Percentiles rank a stretch among this genome's conserved stretches.
phyloP scores from a whole-genome alignment of 2,797 vertebrate genomes.

The Brachyalestes nurse region DNA sequence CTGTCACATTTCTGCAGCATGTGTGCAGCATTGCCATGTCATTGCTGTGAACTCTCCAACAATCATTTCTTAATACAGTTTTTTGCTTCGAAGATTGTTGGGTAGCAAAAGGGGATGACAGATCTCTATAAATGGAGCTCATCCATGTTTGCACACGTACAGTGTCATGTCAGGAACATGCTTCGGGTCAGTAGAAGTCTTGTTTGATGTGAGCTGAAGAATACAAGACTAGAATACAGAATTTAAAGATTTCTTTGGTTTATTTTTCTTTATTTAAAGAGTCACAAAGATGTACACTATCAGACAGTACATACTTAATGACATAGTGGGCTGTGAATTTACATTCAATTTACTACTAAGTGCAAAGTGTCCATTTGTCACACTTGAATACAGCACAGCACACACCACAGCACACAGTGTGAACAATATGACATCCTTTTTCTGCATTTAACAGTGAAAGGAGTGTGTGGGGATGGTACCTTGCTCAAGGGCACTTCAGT shows the following conservation, averaged over 20 bases:
- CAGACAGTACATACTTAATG: too few species aligned
- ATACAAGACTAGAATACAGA: not conserved
- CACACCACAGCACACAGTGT: too few species aligned
- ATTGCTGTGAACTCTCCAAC: not conserved
- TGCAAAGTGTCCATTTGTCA: too few species aligned
- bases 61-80: not conserved
- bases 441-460: too few species aligned
- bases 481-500: too few species aligned
- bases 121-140: slow-evolving; percentile 1
- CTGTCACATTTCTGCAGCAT: slow-evolving; percentile 35
- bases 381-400: too few species aligned
- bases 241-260: not conserved
- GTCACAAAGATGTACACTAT: too few species aligned
- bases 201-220: not conserved
- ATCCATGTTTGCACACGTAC: slow-evolving; percentile 2
- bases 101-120: slow-evolving; percentile 1
- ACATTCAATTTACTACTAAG: too few species aligned
- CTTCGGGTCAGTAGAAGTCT: not conserved
- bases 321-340: too few species aligned
- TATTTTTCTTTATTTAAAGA: not conserved
- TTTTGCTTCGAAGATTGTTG: not conserved
- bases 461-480: too few species aligned
- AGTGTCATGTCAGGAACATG: slow-evolving; percentile 2
- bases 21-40: slow-evolving; percentile 17
- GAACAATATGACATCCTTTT: too few species aligned